A percentile compares a stretch with the other conserved stretches of the same genome.
phyloP scores from a whole-genome alignment of 92 coral and sea anemone genomes.

The Desmophyllum pertusum region DNA sequence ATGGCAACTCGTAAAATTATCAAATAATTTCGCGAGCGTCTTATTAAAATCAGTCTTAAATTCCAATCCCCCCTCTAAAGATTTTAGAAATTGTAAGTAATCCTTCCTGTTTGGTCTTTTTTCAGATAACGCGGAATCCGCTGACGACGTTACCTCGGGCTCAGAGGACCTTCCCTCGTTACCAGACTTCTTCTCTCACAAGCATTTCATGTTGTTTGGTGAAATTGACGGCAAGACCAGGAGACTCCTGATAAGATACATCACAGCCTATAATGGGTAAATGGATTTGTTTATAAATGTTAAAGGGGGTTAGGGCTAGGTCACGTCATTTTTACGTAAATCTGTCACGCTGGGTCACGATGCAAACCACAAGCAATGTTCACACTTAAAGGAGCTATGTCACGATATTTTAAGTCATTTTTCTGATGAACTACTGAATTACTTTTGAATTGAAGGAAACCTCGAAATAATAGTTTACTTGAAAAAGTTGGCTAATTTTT shows the following conservation, averaged over 20 bases:
- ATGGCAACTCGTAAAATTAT: background rate
- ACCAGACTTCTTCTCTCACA: slow-evolving; percentile 95
- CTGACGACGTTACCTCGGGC: slow-evolving; percentile 42
- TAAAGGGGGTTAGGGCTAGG: background rate
- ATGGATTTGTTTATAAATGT: background rate
- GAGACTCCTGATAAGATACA: slow-evolving; percentile 84
- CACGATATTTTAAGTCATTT: no score
- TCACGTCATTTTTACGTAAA: background rate
- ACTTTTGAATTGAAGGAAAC: no score
- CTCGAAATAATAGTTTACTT: no score
- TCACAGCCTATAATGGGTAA: slow-evolving; percentile 96
- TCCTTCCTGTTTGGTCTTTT: background rate
- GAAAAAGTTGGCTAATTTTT: no score
- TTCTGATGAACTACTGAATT: no score
- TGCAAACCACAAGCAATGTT: no score
- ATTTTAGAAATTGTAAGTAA: background rate
- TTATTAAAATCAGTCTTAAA: background rate
- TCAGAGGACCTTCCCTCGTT: slow-evolving; percentile 79
- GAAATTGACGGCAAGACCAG: slow-evolving; percentile 81
- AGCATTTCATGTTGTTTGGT: slow-evolving; percentile 90
- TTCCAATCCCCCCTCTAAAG: background rate
- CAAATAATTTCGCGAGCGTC: background rate
- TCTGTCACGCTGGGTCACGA: no score
- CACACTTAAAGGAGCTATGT: no score
- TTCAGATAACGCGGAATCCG: slow-evolving; percentile 26